phyloP scores from a whole-genome alignment of 2,888 invertebrate genomes.

The Cephus sareptanus region DNA sequence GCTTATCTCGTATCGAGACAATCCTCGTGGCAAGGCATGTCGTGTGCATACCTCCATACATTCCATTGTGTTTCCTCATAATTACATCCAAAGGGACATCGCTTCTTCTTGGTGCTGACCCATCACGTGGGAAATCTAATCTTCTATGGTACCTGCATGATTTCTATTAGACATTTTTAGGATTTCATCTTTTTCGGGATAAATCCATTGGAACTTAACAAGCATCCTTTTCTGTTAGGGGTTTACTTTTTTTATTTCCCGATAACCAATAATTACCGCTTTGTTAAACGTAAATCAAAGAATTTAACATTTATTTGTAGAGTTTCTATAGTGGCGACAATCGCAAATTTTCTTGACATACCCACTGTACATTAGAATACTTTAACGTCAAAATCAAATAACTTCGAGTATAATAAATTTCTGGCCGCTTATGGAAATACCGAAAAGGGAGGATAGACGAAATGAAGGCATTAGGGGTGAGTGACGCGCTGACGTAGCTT shows the following conservation, averaged over 20 bases:
- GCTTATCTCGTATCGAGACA: conserved; percentile 52
- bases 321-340: too few relatives aligned
- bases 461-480: conserved; percentile 60
- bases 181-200: conserved; percentile 13
- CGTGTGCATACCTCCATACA: conserved; percentile 52
- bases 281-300: neutral
- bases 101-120: conserved; percentile 32
- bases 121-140: conserved; percentile 47
- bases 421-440: conserved; percentile 52
- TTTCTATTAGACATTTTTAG: neutral
- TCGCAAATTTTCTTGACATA: conserved; percentile 5
- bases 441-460: conserved; percentile 41
- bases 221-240: neutral
- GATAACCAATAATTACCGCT: neutral
- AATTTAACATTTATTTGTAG: too few relatives aligned
- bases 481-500: conserved; percentile 58
- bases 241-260: neutral
- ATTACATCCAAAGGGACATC: conserved; percentile 50
- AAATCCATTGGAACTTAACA: conserved; percentile 11
- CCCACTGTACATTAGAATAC: conserved; percentile 62
- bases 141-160: neutral
- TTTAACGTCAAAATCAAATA: conserved; percentile 63
- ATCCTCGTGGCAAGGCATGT: conserved; percentile 44
- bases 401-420: conserved; percentile 57
- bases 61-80: conserved; percentile 59